phyloP scores from a whole-genome alignment of 1,140 invertebrate species.

The Tigriopus japonicus region DNA sequence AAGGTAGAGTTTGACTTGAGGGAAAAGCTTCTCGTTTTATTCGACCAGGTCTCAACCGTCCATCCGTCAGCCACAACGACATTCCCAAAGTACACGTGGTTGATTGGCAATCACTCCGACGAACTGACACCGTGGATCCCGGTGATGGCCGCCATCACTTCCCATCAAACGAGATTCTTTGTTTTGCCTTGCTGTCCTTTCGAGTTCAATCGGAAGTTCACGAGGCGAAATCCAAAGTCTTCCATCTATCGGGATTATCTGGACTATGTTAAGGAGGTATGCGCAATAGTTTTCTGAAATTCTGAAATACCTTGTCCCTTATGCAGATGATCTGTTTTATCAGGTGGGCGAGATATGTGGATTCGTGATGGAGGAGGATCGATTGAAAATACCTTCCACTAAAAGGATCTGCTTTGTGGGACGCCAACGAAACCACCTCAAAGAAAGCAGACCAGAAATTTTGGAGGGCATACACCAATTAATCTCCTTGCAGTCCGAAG shows the following conservation, averaged over 20 bases:
- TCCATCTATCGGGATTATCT: constrained; percentile 61
- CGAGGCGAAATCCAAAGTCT: constrained; percentile 32
- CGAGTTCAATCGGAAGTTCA: constrained; percentile 72
- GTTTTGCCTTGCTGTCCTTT: constrained; percentile 83
- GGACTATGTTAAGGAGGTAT: constrained; percentile 36
- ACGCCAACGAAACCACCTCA: constrained; percentile 28
- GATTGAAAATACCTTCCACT: constrained; percentile 83
- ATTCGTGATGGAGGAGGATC: constrained; percentile 54
- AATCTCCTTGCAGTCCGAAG: too few relatives aligned
- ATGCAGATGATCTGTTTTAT: constrained; percentile 21
- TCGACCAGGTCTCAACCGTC: constrained; percentile 32
- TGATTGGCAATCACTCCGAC: constrained; percentile 97
- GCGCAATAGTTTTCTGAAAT: too few relatives aligned
- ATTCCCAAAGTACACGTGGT: constrained; percentile 69
- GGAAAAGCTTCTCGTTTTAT: background rate
- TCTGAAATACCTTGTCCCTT: too few relatives aligned
- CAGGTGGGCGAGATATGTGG: constrained; percentile 48
- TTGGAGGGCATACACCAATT: constrained; percentile 12
- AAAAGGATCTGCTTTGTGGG: constrained; percentile 70
- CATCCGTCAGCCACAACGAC: constrained; percentile 43
- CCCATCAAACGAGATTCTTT: constrained; percentile 45
- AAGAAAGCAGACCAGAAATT: constrained; percentile 17
- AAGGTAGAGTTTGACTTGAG: background rate
- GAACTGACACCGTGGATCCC: constrained; percentile 96
- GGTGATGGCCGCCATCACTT: constrained; percentile 55